A percentile compares a stretch with the other conserved stretches of the same genome.
Conservation (phyloP, 2,113 vertebrate genomes). For the Alosa alosa region DNA sequence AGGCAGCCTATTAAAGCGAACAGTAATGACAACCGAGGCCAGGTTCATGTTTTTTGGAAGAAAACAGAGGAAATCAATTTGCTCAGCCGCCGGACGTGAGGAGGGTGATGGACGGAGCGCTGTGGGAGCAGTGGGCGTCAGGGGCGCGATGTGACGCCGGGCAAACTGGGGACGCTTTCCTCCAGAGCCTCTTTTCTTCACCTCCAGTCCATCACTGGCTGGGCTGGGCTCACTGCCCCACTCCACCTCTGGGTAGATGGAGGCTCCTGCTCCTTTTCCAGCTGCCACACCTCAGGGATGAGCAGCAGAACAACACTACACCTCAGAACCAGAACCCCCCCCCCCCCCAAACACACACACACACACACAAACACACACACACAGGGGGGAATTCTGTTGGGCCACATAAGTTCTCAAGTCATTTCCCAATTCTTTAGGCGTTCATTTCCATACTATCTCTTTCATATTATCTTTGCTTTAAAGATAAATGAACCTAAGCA, state of each 20-base stretch:
- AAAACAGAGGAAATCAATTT: slow-evolving; percentile 51
- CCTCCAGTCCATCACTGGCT: slow-evolving; percentile 62
- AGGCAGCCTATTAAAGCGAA: slow-evolving; percentile 36
- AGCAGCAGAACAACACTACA: background rate
- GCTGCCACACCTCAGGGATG: background rate
- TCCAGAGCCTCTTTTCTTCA: slow-evolving; percentile 8
- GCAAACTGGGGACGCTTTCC: slow-evolving; percentile 66
- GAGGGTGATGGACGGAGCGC: background rate
- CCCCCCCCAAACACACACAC: no score
- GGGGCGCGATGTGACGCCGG: background rate
- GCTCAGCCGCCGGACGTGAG: slow-evolving; percentile 21
- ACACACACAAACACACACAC: no score
- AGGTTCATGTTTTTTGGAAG: slow-evolving; percentile 40
- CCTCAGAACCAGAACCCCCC: no score
- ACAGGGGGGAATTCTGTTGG: no score
- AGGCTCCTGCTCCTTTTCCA: slow-evolving; percentile 60
- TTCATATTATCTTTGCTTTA: no score
- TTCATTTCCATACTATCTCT: no score
- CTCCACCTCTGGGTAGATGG: slow-evolving; percentile 72
- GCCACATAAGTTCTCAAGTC: no score
- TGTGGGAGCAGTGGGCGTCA: background rate
- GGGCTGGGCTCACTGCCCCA: slow-evolving; percentile 59
- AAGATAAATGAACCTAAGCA: no score
- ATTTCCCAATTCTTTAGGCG: no score
- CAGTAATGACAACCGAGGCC: slow-evolving; percentile 43